A percentile compares a stretch with the other conserved stretches of the same genome.
Evolutionary conservation across 2,113 vertebrate species (phyloP).

Genomic region (Ellobius talpinus): DNA sequence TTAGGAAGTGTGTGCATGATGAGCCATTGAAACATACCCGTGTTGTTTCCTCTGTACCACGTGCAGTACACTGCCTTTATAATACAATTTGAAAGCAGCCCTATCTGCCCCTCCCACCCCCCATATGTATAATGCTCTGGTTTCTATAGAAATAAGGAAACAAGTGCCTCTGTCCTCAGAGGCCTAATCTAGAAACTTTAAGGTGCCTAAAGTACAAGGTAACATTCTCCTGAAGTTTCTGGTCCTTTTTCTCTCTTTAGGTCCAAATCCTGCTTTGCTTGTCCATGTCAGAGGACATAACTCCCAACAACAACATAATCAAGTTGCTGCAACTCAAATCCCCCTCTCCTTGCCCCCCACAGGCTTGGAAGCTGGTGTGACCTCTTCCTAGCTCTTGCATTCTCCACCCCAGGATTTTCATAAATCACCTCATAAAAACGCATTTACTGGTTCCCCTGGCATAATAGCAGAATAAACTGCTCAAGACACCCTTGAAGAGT

Average conservation of each 20-base stretch:
- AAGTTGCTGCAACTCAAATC: background rate
- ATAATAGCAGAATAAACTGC: slow-evolving; percentile 63
- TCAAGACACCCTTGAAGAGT: background rate
- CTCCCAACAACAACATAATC: background rate
- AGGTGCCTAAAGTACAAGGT: background rate
- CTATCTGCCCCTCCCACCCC: too few relatives aligned
- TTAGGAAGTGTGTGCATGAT: background rate
- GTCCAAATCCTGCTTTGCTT: background rate
- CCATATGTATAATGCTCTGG: too few relatives aligned
- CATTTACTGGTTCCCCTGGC: slow-evolving; percentile 71
- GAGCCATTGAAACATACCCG: background rate
- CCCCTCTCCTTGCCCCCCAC: background rate
- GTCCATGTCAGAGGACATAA: background rate
- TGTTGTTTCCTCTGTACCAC: background rate
- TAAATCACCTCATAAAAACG: slow-evolving; percentile 79
- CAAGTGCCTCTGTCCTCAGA: background rate
- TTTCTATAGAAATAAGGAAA: background rate
- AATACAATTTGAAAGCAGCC: background rate
- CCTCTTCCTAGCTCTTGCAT: slow-evolving; percentile 32
- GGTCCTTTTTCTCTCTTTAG: background rate
- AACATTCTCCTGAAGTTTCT: background rate
- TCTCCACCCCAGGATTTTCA: slow-evolving; percentile 67
- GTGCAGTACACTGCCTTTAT: background rate
- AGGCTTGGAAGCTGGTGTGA: slow-evolving; percentile 33
- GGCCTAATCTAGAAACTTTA: background rate